Conservation (phyloP, 2,113 vertebrate genomes). For the Corythaeola cristata region DNA sequence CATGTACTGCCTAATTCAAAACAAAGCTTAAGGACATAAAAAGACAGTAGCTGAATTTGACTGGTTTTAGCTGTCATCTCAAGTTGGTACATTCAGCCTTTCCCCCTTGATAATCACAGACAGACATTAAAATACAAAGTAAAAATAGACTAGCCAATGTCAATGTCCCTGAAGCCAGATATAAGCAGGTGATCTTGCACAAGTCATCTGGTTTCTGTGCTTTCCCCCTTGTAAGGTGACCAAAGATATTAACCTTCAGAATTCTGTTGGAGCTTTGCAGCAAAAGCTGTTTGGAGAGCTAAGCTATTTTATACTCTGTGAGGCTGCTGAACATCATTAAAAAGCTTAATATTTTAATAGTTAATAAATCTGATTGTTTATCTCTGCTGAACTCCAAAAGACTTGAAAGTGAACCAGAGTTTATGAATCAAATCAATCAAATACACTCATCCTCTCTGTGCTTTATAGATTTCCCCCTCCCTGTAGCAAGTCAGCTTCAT, state of each 20-base stretch:
- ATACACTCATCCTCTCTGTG: background rate
- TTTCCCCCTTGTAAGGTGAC: background rate
- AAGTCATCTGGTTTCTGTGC: background rate
- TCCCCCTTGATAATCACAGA: background rate
- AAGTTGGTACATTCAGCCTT: background rate
- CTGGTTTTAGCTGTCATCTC: background rate
- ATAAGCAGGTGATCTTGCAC: background rate
- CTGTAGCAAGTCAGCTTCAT: constrained; percentile 24
- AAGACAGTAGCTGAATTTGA: background rate
- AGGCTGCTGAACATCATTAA: background rate
- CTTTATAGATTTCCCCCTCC: constrained; percentile 6
- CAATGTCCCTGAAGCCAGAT: background rate
- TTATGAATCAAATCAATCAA: constrained; percentile 24
- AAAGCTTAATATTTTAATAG: constrained; percentile 30
- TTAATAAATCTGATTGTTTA: constrained; percentile 43
- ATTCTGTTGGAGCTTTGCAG: background rate
- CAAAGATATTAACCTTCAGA: background rate
- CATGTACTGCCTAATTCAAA: background rate
- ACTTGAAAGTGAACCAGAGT: constrained; percentile 24
- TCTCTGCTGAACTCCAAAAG: constrained; percentile 8
- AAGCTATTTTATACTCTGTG: background rate
- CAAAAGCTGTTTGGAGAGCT: background rate
- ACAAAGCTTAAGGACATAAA: background rate
- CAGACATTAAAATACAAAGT: background rate
- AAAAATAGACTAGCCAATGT: background rate